These are phyloP conservation scores for Naso thynnoides DNA, from an alignment of 2,797 vertebrate species.

Conservation along the genomic window DNA sequence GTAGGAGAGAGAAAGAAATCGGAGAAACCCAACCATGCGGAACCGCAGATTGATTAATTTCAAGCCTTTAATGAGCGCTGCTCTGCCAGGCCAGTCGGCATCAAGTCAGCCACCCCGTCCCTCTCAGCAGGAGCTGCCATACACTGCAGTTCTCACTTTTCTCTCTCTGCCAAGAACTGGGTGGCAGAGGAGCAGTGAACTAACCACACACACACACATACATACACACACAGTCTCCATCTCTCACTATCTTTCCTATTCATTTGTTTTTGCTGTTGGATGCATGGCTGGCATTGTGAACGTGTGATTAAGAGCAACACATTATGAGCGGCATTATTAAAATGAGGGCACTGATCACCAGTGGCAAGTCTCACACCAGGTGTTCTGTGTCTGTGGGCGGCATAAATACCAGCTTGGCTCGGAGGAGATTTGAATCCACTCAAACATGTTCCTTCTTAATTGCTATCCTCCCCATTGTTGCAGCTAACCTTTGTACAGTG, in stretches of 20 bases:
- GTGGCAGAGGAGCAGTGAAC: conserved; percentile 44
- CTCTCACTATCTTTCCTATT: conserved; percentile 26
- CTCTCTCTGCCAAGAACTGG: conserved; percentile 43
- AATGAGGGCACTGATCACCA: conserved; percentile 59
- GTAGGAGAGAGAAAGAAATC: conserved; percentile 33
- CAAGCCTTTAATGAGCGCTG: conserved; percentile 71
- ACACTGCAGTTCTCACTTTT: conserved; percentile 59
- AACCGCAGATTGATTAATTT: conserved; percentile 78
- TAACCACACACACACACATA: conserved; percentile 16
- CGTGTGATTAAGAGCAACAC: conserved; percentile 68
- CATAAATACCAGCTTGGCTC: conserved; percentile 60
- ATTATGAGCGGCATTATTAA: conserved; percentile 64
- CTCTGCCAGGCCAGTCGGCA: conserved; percentile 65
- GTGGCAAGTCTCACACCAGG: conserved; percentile 70
- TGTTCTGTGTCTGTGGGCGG: conserved; percentile 66
- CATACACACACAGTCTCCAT: conserved; percentile 18
- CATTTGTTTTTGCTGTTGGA: conserved; percentile 41
- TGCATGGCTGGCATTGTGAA: conserved; percentile 43
- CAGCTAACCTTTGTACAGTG: conserved; percentile 57
- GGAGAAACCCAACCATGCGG: conserved; percentile 61
- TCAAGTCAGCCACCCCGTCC: conserved; percentile 61
- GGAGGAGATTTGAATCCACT: conserved; percentile 52
- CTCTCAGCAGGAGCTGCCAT: conserved; percentile 65
- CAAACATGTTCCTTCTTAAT: conserved; percentile 58
- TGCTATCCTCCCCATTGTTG: conserved; percentile 56